These are phyloP conservation scores for Erpornis zantholeuca DNA, from an alignment of 2,113 vertebrate genomes.

Conservation along the genomic window DNA sequence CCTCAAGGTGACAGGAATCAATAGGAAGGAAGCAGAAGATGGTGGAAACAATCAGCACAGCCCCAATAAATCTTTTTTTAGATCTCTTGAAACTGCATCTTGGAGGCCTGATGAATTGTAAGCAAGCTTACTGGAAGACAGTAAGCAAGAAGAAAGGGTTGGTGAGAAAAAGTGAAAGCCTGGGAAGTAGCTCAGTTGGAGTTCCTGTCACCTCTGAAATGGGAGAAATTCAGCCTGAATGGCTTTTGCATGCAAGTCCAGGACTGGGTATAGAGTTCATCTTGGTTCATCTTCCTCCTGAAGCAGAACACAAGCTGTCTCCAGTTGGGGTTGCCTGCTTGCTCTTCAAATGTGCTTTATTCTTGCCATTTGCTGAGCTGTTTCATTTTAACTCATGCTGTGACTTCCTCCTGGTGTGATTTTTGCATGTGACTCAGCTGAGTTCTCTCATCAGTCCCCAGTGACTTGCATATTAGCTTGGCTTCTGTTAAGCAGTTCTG, in stretches of 20 bases:
- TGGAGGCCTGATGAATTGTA: background rate
- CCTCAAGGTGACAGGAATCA: background rate
- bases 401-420: conserved; percentile 2
- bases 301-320: background rate
- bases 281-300: background rate
- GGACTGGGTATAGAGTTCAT: background rate
- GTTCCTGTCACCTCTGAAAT: background rate
- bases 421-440: background rate
- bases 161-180: background rate
- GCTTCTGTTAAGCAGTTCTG: background rate
- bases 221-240: background rate
- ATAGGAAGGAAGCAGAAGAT: background rate
- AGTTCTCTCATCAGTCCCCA: background rate
- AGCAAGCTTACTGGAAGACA: background rate
- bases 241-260: background rate
- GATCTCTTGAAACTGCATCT: background rate
- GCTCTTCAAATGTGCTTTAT: background rate
- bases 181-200: background rate
- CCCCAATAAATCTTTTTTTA: background rate
- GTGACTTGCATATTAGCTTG: background rate
- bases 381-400: background rate
- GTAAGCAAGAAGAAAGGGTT: background rate
- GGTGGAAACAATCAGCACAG: background rate
- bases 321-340: background rate
- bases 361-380: background rate